phyloP scores from a whole-genome alignment of 2,797 vertebrate species.

The Betta splendens region DNA sequence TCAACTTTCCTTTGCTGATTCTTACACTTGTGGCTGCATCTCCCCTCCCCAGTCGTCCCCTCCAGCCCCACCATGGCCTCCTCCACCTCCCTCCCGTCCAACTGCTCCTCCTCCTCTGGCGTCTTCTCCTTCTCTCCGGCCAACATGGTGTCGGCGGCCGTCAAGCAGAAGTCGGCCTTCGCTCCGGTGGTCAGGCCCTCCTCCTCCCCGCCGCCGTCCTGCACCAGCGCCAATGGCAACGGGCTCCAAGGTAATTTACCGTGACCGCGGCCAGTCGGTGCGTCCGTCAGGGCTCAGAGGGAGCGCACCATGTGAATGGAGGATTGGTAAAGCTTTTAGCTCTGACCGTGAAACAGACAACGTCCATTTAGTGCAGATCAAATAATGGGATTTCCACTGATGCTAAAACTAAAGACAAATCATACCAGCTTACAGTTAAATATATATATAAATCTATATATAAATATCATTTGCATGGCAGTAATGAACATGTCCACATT shows the following conservation, averaged over 20 bases:
- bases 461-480: too few relatives aligned
- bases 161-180: conserved; percentile 99
- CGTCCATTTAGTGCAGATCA: neutral
- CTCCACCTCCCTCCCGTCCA: conserved; percentile 96
- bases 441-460: too few relatives aligned
- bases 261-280: conserved; percentile 19
- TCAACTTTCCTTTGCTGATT: conserved; percentile 4
- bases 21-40: neutral
- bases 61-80: conserved; percentile 99
- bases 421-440: too few relatives aligned
- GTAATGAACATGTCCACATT: too few relatives aligned
- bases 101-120: conserved; percentile 97
- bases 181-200: conserved; percentile 97
- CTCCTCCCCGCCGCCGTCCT: conserved; percentile 94
- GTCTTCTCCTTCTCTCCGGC: conserved; percentile 99
- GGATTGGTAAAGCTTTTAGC: conserved; percentile 1
- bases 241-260: conserved; percentile 93
- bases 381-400: too few relatives aligned
- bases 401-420: too few relatives aligned
- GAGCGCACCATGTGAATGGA: conserved; percentile 3
- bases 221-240: conserved; percentile 95
- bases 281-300: conserved; percentile 11
- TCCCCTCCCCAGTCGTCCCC: conserved; percentile 87
- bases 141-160: conserved; percentile 98
- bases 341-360: neutral